phyloP scores from a whole-genome alignment of 1,140 invertebrate genomes.

The Drosophila burlai region DNA sequence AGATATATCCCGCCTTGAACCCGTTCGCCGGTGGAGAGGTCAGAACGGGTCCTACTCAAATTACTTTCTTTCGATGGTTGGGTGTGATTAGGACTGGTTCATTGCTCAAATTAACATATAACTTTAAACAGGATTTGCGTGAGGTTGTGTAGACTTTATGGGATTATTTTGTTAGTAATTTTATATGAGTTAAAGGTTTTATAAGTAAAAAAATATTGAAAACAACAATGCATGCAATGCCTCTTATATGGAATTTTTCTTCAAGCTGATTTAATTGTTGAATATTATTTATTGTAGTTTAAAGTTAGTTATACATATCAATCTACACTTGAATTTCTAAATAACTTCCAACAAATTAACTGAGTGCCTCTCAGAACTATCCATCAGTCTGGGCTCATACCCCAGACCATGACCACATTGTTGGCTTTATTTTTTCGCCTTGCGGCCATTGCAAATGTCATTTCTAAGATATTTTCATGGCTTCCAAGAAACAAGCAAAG shows the following conservation, averaged over 20 bases:
- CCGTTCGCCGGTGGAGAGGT: slow-evolving; percentile 7
- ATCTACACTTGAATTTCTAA: neutral
- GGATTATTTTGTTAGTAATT: neutral
- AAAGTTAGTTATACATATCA: neutral
- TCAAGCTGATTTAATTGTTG: neutral
- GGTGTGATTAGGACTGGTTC: slow-evolving; percentile 1
- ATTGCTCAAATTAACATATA: neutral
- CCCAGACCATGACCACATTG: slow-evolving; percentile 41
- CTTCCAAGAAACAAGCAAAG: slow-evolving; percentile 31
- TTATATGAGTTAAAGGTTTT: neutral
- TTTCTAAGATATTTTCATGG: slow-evolving; percentile 55
- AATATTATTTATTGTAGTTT: neutral
- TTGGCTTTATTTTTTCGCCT: slow-evolving; percentile 14
- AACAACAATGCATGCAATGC: neutral
- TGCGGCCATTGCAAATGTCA: slow-evolving; percentile 66
- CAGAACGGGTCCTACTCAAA: neutral
- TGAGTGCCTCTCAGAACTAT: neutral
- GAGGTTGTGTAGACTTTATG: neutral
- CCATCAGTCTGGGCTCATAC: slow-evolving; percentile 37
- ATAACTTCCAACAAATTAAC: neutral
- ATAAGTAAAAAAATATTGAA: neutral
- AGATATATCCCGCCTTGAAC: slow-evolving; percentile 53
- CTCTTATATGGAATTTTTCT: neutral
- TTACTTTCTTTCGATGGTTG: slow-evolving; percentile 21
- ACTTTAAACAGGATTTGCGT: neutral